phyloP scores from a whole-genome alignment of 2,888 invertebrate genomes.

The Dryocosmus kuriphilus region DNA sequence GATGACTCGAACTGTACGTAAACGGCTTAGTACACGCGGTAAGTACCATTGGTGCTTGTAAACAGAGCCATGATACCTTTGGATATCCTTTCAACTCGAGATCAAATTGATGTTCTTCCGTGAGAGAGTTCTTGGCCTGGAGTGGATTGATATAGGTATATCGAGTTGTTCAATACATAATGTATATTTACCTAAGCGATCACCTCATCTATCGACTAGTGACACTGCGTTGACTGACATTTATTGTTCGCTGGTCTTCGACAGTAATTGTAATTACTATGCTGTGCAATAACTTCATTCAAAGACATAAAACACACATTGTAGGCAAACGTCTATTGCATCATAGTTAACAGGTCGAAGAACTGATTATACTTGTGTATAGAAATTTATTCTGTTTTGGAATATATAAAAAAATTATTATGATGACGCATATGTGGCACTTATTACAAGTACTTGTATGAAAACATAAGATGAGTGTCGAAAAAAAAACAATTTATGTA shows the following conservation, averaged over 20 bases:
- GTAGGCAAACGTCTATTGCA: constrained; percentile 22
- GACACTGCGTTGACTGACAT: constrained; percentile 12
- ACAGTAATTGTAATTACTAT: constrained; percentile 8
- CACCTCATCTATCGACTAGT: constrained; percentile 2
- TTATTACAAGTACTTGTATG: too few relatives aligned
- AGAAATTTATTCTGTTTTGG: constrained; percentile 10
- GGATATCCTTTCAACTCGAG: neutral
- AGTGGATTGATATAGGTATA: neutral
- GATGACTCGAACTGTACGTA: neutral
- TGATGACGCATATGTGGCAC: neutral
- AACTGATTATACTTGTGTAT: constrained; percentile 5
- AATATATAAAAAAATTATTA: neutral
- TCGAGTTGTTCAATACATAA: constrained; percentile 3
- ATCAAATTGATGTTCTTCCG: constrained; percentile 9
- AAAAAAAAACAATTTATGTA: too few relatives aligned
- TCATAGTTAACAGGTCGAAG: constrained; percentile 14
- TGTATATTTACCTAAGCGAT: constrained; percentile 7
- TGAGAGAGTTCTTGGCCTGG: neutral
- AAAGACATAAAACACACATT: constrained; percentile 17
- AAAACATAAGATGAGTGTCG: too few relatives aligned
- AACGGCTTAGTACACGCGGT: neutral
- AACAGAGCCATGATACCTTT: neutral
- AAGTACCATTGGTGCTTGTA: constrained; percentile 1
- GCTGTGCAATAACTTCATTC: constrained; percentile 20
- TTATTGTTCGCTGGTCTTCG: constrained; percentile 1